These are phyloP conservation scores for Vanessa atalanta DNA, from an alignment of 1,140 invertebrate species.

Conservation along the genomic window DNA sequence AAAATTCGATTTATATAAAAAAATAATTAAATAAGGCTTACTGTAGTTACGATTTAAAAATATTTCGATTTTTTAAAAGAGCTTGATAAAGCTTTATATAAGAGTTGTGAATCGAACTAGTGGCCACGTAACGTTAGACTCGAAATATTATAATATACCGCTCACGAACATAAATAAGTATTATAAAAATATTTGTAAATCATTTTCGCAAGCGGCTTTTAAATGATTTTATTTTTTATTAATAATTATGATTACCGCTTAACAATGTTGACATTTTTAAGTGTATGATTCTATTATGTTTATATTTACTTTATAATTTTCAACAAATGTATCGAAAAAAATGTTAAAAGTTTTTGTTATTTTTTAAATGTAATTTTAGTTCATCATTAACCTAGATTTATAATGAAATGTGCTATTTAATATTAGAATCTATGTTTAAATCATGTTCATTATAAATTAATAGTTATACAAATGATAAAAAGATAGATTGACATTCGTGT, in stretches of 20 bases:
- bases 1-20: constrained; percentile 25
- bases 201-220: neutral
- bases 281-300: neutral
- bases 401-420: constrained; percentile 5
- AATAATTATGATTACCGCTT: neutral
- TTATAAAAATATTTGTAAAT: constrained; percentile 17
- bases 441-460: constrained; percentile 5
- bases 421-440: neutral
- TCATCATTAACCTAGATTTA: neutral
- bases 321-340: neutral
- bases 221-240: neutral
- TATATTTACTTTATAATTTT: neutral
- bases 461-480: neutral
- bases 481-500: neutral
- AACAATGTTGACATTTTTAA: neutral
- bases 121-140: constrained; percentile 68
- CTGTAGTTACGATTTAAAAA: constrained; percentile 42
- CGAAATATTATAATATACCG: constrained; percentile 20
- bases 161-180: constrained; percentile 19
- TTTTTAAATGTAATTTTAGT: neutral
- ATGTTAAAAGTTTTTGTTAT: neutral
- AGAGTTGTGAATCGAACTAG: constrained; percentile 80
- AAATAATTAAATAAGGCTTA: constrained; percentile 42
- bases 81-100: constrained; percentile 79
- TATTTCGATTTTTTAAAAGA: constrained; percentile 72